Percentiles rank a stretch among this genome's conserved stretches.
Evolutionary conservation across 2,113 vertebrate species (phyloP).

Genomic region (Oryzias javanicus): DNA sequence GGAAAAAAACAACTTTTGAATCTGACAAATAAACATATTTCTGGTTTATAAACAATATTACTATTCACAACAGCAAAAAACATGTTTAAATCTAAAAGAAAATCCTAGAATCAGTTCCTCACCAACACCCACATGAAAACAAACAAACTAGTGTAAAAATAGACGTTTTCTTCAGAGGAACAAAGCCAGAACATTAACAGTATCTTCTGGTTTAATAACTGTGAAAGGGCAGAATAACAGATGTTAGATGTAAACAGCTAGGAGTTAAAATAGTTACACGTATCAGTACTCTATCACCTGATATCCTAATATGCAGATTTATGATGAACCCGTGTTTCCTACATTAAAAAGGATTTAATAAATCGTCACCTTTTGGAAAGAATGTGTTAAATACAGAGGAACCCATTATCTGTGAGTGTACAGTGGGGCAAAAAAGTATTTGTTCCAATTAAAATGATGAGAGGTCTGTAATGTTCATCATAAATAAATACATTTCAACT

Average conservation of each 20-base stretch:
- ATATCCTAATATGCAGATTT: no score
- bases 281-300: no score
- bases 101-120: constrained; percentile 7
- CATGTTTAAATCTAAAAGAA: constrained; percentile 1
- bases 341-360: no score
- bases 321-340: no score
- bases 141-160: constrained; percentile 24
- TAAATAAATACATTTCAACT: no score
- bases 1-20: not conserved
- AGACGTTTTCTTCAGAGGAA: constrained; percentile 23
- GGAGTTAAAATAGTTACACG: no score
- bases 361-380: no score
- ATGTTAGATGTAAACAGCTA: no score
- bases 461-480: no score
- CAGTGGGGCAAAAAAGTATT: no score
- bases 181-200: constrained; percentile 26
- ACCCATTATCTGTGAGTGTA: constrained; percentile 16
- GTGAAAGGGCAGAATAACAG: no score
- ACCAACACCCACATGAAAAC: constrained; percentile 35
- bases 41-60: not conserved
- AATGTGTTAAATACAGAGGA: not conserved
- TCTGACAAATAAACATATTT: constrained; percentile 1
- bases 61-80: constrained; percentile 27
- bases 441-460: no score
- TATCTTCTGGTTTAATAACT: constrained; percentile 1